phyloP scores from a whole-genome alignment of 2,113 vertebrate genomes.

The Mola mola region DNA sequence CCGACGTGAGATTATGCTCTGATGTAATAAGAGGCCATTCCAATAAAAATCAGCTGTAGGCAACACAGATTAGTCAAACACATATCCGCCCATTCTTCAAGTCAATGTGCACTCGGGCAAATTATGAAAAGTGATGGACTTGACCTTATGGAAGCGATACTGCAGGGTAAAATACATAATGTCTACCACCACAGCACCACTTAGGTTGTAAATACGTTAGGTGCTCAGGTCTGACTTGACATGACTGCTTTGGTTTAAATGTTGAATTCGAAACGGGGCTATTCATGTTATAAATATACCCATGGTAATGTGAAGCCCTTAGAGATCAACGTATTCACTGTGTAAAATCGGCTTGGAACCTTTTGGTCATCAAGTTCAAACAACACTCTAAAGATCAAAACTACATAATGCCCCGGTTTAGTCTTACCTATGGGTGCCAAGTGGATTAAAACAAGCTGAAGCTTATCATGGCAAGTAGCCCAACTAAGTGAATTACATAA shows the following conservation, averaged over 20 bases:
- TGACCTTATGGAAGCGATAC: not conserved
- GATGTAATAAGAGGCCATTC: conserved; percentile 44
- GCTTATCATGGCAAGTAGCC: conserved; percentile 41
- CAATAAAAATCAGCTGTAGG: conserved; percentile 32
- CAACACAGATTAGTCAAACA: conserved; percentile 7
- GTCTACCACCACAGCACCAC: not conserved
- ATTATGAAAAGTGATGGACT: not conserved
- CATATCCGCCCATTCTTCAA: conserved; percentile 15
- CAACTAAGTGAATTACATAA: conserved; percentile 56
- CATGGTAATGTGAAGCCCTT: conserved; percentile 1
- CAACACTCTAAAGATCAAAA: conserved; percentile 16
- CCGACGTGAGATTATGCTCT: conserved; percentile 49
- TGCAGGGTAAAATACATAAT: not conserved
- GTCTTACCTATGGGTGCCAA: conserved; percentile 30
- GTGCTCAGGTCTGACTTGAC: too few species aligned
- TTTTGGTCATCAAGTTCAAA: conserved; percentile 14
- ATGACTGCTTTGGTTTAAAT: not conserved
- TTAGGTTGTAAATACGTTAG: not conserved
- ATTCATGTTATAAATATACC: not conserved
- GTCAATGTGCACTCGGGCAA: conserved; percentile 39
- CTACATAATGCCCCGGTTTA: conserved; percentile 8
- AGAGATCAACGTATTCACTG: too few species aligned
- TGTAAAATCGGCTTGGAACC: conserved; percentile 15
- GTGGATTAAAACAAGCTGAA: conserved; percentile 50
- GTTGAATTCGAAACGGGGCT: not conserved